Conservation (phyloP, 1,140 invertebrate species). For the Varroa destructor region DNA sequence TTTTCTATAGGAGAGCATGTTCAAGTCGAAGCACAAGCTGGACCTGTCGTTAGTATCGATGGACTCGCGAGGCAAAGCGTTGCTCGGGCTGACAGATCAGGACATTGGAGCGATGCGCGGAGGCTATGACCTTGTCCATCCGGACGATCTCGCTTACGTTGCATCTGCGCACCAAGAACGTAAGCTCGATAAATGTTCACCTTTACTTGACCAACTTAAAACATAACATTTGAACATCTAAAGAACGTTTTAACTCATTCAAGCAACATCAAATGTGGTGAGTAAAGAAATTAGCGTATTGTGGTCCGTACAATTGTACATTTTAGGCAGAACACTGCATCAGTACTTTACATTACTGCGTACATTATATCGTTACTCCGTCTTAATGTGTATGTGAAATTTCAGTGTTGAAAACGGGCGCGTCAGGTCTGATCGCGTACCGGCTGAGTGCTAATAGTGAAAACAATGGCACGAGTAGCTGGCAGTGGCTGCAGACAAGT, state of each 20-base stretch:
- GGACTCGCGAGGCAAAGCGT: slow-evolving; percentile 89
- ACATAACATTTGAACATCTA: slow-evolving; percentile 30
- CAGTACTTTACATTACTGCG: no score
- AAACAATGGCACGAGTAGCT: slow-evolving; percentile 40
- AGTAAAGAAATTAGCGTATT: no score
- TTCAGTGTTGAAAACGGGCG: slow-evolving; percentile 91
- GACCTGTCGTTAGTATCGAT: slow-evolving; percentile 88
- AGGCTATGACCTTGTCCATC: slow-evolving; percentile 92
- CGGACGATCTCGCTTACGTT: slow-evolving; percentile 88
- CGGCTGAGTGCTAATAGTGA: slow-evolving; percentile 77
- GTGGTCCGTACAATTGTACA: no score
- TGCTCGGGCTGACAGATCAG: slow-evolving; percentile 79
- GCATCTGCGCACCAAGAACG: slow-evolving; percentile 97
- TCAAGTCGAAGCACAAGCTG: slow-evolving; percentile 97
- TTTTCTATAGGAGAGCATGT: slow-evolving; percentile 59
- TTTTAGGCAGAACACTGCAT: no score
- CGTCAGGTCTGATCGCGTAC: slow-evolving; percentile 95
- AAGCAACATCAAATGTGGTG: slow-evolving; percentile 29
- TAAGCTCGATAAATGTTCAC: slow-evolving; percentile 41
- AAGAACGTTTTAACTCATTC: slow-evolving; percentile 24
- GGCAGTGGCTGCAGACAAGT: slow-evolving; percentile 97
- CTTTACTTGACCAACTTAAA: neutral
- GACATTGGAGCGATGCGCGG: slow-evolving; percentile 72
- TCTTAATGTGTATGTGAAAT: slow-evolving; percentile 17
- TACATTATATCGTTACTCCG: neutral